A percentile compares a stretch with the other conserved stretches of the same genome.
Conservation (phyloP, 1,140 invertebrate species). For the Teleopsis dalmanni region DNA sequence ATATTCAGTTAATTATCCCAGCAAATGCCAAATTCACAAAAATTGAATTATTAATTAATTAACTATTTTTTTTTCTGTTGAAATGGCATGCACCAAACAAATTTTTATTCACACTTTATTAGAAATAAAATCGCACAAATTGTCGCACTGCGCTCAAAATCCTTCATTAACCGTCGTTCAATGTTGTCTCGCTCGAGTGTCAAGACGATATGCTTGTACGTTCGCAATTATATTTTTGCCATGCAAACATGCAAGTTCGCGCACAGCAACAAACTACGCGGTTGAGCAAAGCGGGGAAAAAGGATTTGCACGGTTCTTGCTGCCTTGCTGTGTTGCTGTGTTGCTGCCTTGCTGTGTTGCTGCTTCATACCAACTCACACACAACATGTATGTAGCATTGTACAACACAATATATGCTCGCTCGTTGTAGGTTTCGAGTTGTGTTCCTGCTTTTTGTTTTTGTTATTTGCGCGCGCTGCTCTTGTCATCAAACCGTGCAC, state of each 20-base stretch:
- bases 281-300: too few relatives aligned
- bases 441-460: slow-evolving; percentile 16
- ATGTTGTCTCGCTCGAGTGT: slow-evolving; percentile 31
- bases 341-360: slow-evolving; percentile 36
- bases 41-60: too few relatives aligned
- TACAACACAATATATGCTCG: neutral
- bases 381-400: neutral
- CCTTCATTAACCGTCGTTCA: too few relatives aligned
- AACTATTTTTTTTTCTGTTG: too few relatives aligned
- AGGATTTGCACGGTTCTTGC: too few relatives aligned
- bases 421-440: slow-evolving; percentile 11
- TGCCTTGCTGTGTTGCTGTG: too few relatives aligned
- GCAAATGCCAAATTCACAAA: too few relatives aligned
- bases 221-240: slow-evolving; percentile 26
- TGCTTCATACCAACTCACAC: slow-evolving; percentile 31
- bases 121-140: too few relatives aligned
- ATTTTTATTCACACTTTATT: too few relatives aligned
- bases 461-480: slow-evolving; percentile 26
- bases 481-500: slow-evolving; percentile 4
- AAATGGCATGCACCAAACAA: too few relatives aligned
- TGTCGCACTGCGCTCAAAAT: too few relatives aligned
- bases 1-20: too few relatives aligned
- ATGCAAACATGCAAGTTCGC: slow-evolving; percentile 37
- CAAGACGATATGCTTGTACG: slow-evolving; percentile 35
- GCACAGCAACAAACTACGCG: slow-evolving; percentile 28